These are phyloP conservation scores for Montipora cactus DNA, from an alignment of 64 coral and sea anemone species.

Conservation along the genomic window DNA sequence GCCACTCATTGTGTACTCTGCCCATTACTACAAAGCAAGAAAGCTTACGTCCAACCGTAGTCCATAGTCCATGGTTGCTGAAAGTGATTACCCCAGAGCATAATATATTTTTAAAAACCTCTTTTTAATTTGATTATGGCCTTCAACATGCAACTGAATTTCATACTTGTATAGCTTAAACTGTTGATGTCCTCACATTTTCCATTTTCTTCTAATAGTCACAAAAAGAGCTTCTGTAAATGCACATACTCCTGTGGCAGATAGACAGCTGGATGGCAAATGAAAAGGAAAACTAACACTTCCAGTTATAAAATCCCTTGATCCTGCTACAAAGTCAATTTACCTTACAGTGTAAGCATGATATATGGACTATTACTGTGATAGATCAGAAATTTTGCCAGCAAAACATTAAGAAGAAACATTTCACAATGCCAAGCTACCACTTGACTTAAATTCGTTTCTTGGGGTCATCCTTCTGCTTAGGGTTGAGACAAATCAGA, in stretches of 20 bases:
- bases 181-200: background rate
- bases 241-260: background rate
- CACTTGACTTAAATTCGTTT: background rate
- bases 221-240: background rate
- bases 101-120: no score
- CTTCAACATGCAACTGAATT: no score
- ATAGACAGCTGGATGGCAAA: background rate
- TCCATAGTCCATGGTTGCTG: background rate
- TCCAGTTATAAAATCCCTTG: background rate
- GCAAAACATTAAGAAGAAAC: background rate
- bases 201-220: background rate
- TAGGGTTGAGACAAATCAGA: background rate
- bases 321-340: background rate
- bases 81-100: background rate
- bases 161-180: background rate
- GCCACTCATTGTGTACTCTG: no score
- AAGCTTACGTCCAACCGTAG: no score
- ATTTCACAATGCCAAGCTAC: background rate
- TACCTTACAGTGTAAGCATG: slow-evolving; percentile 9
- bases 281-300: background rate
- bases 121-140: no score
- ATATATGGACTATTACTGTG: background rate
- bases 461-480: background rate
- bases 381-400: background rate
- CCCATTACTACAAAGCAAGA: no score